phyloP scores from a whole-genome alignment of 2,113 vertebrate species.

The Odocoileus virginianus region DNA sequence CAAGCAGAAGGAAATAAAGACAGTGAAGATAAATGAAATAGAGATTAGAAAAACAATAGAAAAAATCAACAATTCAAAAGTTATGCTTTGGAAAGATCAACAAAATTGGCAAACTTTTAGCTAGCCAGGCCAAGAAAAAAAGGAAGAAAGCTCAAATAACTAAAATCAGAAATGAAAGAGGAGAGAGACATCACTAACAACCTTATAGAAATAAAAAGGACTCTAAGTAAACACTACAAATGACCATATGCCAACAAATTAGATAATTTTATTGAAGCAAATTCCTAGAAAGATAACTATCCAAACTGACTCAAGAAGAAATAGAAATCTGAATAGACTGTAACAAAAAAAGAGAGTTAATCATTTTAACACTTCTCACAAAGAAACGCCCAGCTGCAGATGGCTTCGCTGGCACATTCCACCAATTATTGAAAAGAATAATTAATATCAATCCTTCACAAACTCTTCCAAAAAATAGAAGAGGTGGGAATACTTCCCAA shows the following conservation, averaged over 20 bases:
- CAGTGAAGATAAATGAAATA: not conserved
- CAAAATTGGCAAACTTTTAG: not conserved
- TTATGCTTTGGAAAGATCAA: not conserved
- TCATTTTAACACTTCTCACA: not conserved
- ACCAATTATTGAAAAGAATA: conserved; percentile 25
- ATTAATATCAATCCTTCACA: not conserved
- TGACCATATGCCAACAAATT: not conserved
- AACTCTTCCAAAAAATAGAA: not conserved
- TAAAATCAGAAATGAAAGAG: not conserved
- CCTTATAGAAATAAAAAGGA: not conserved
- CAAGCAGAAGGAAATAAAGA: not conserved
- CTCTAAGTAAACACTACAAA: not conserved
- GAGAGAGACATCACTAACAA: not conserved
- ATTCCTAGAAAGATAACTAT: not conserved
- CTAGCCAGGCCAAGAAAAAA: not conserved
- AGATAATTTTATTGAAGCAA: not conserved
- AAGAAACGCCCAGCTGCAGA: not conserved
- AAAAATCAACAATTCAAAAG: not conserved
- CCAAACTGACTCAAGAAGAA: not conserved
- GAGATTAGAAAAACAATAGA: not conserved
- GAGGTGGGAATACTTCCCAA: not conserved
- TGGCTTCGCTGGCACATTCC: not conserved
- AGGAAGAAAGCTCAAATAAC: not conserved
- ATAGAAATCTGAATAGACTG: not conserved
- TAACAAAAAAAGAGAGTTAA: not conserved